phyloP scores from a whole-genome alignment of 2,888 invertebrate species.

The Steromphala cineraria region DNA sequence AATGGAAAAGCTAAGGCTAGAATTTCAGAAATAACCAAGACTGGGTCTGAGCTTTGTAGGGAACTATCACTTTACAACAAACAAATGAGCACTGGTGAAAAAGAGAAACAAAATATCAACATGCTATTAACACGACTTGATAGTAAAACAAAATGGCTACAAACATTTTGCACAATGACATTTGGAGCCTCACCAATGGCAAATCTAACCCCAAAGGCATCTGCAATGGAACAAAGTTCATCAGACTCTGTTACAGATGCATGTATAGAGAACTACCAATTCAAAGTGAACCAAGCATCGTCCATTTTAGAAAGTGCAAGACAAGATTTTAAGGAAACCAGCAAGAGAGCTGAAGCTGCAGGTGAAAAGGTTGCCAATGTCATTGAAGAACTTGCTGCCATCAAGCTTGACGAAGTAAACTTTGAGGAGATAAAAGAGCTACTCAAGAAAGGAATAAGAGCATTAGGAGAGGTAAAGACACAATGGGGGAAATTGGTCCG shows the following conservation, averaged over 20 bases:
- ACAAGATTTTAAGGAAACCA: neutral
- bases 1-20: neutral
- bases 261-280: neutral
- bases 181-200: too few relatives aligned
- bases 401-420: neutral
- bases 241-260: neutral
- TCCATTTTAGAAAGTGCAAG: neutral
- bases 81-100: neutral
- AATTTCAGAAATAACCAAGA: neutral
- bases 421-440: neutral
- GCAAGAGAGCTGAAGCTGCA: conserved; percentile 8
- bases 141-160: neutral
- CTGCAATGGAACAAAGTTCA: neutral
- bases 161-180: neutral
- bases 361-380: conserved; percentile 85
- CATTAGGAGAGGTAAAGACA: neutral
- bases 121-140: neutral
- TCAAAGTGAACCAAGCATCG: neutral
- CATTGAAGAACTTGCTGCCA: conserved; percentile 61
- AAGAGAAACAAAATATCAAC: neutral
- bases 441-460: neutral
- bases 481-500: neutral
- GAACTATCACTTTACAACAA: neutral
- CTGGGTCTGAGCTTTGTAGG: neutral
- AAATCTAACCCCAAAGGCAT: neutral